Evolutionary conservation across 2,888 invertebrate species (phyloP), one percentile per base, ranked within the genome.

Genomic region (Epirrhoe tristata): DNA sequence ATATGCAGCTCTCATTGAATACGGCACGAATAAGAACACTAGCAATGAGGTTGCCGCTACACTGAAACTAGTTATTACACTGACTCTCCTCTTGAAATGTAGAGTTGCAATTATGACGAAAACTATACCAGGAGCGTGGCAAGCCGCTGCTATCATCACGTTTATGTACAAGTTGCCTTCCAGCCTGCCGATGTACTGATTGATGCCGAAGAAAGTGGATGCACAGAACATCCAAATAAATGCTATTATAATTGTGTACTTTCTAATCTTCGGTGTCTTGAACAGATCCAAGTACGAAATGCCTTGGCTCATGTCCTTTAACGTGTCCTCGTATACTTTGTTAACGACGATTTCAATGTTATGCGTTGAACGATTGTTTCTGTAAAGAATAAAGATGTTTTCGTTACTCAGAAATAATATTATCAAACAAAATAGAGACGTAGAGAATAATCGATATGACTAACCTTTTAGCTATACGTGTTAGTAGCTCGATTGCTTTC

Each of bases 161-260:
- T 97, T 98, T 1, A 96, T 71, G 81, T 97, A 98, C 59, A 97
- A 94, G 79, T 97, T 94, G 3, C 97, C 97, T 61, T 96, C 95
- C 14, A 97, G 89, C 68, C 96, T 95, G 0, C 96, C 96, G 58
- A 97, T 95, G 81, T 96, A 97, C 80, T 97, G 97, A 24, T 96
- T 96, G 48, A 98, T 93, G 0, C 98, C 98, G 77, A 97, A 98
- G 85, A 97, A 97, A 57, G 97, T 96, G 83, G 97, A 94, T 5
- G 97, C 96, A 63, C 97, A 96, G 5, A 96, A 96, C 69, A 96
- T 90, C 98, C 97, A 97, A 74, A 96, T 95, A 68, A 95, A 95
- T 67, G 95, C 95, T 75, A 96, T 95, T 56, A 95, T 94, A 1
- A 96, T 80, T 0, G 96, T 96, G 79, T 96, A 96, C 12, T 90